Evolutionary conservation across 2,113 vertebrate species (phyloP).

Genomic region (Sinocyclocheilus anophthalmus): DNA sequence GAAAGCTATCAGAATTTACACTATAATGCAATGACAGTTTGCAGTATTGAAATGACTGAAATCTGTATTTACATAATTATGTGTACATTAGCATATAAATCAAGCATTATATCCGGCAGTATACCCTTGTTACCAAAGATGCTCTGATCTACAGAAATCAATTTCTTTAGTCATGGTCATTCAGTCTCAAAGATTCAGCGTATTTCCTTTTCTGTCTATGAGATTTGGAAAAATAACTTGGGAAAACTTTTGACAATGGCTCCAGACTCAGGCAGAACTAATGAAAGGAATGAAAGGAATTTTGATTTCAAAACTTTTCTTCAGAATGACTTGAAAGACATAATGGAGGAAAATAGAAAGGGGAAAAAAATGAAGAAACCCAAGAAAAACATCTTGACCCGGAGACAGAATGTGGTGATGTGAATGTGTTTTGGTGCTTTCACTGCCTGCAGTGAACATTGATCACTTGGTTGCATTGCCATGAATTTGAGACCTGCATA

Average conservation of each 20-base stretch:
- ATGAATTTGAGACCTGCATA: neutral
- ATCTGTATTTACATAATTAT: slow-evolving; percentile 72
- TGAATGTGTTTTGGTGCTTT: neutral
- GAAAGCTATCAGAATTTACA: slow-evolving; percentile 55
- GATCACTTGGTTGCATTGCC: neutral
- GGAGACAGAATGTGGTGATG: neutral
- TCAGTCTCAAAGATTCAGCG: slow-evolving; percentile 56
- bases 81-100: slow-evolving; percentile 74
- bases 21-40: slow-evolving; percentile 63
- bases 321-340: too few relatives aligned
- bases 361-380: neutral
- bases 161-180: slow-evolving; percentile 69
- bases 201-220: slow-evolving; percentile 58
- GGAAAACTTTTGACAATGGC: neutral
- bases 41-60: slow-evolving; percentile 61
- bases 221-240: slow-evolving; percentile 13
- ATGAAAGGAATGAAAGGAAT: neutral
- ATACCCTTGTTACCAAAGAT: slow-evolving; percentile 56
- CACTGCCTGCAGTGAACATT: neutral
- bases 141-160: slow-evolving; percentile 71
- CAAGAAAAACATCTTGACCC: neutral
- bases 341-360: neutral
- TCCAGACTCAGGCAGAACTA: neutral
- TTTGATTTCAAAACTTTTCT: neutral
- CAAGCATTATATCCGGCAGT: slow-evolving; percentile 69